Evolutionary conservation across 2,888 invertebrate genomes (phyloP), one percentile per base, ranked within the genome.

Genomic region (Acanthacorydalis orientalis): DNA sequence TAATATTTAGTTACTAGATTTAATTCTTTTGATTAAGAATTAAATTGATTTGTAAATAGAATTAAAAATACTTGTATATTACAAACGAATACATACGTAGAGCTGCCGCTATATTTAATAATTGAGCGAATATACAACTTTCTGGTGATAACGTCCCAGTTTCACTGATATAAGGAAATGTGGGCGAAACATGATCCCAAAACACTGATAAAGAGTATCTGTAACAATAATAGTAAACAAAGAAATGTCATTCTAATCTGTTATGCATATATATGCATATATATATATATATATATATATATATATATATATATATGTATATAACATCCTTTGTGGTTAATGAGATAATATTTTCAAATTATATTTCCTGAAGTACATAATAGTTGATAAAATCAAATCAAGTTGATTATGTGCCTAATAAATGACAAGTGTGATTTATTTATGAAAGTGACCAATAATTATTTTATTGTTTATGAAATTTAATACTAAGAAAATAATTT

Each of bases 41-140:
- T 23, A 4, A 23, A 23, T 23, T 23, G 23, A 23, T 23, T 23
- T 23, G 37, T 35, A 12, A 12, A 11, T 14, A 12, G n/a, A 37
- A 37, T 37, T n/a, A 37, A 12, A 37, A 14, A 2, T n/a, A 37
- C 14, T 37, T n/a, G 9, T 38, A 10, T 38, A 23, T 23, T 16
- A 42, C 8, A 42, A 8, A 8, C 10, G 10, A 44, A 48, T 53
- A 65, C 76, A 72, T 66, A 80, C 80, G 64, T 45, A 80, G 60
- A 44, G 78, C 68, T 47, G 81, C 75, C 44, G 78, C 77, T 44
- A 82, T 67, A 59, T 83, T 85, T 33, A 87, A 68, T 38, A 82
- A 67, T 60, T 83, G 80, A 0, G 80, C 79, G 63, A 87, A 88
- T 50, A 85, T 74, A 61, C 85, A 85, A 61, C 82, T 83, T 60